These are phyloP conservation scores for Leucophenga varia DNA, from an alignment of 1,140 invertebrate genomes.

Conservation along the genomic window DNA sequence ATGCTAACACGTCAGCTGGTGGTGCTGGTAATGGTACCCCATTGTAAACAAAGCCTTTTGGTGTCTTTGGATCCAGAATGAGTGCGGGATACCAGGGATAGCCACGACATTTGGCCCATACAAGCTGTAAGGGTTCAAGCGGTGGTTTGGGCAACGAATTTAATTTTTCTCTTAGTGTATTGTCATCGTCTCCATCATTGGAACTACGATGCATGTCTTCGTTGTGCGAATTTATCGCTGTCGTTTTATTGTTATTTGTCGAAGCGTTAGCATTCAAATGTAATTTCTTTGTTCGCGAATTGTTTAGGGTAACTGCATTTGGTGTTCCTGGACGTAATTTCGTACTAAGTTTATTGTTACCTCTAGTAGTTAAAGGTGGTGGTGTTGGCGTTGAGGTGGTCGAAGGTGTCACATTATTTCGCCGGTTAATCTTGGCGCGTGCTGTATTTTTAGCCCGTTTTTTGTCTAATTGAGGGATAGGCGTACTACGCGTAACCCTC, in stretches of 20 bases:
- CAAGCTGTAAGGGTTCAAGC: conserved; percentile 84
- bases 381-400: conserved; percentile 39
- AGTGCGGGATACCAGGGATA: conserved; percentile 97
- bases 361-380: conserved; percentile 21
- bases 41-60: conserved; percentile 87
- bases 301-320: conserved; percentile 19
- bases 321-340: conserved; percentile 38
- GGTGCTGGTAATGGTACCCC: conserved; percentile 91
- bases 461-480: conserved; percentile 29
- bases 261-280: conserved; percentile 17
- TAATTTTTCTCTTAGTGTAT: conserved; percentile 24
- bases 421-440: conserved; percentile 40
- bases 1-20: conserved; percentile 83
- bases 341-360: conserved; percentile 14
- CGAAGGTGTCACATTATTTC: conserved; percentile 37
- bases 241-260: conserved; percentile 36
- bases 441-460: conserved; percentile 4
- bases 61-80: conserved; percentile 93
- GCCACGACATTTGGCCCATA: conserved; percentile 95
- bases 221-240: neutral
- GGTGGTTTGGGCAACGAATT: conserved; percentile 35
- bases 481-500: conserved; percentile 35
- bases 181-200: neutral
- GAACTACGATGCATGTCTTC: conserved; percentile 17
- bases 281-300: conserved; percentile 2